Conservation (phyloP, 2,113 vertebrate genomes). For the Galbula dea region DNA sequence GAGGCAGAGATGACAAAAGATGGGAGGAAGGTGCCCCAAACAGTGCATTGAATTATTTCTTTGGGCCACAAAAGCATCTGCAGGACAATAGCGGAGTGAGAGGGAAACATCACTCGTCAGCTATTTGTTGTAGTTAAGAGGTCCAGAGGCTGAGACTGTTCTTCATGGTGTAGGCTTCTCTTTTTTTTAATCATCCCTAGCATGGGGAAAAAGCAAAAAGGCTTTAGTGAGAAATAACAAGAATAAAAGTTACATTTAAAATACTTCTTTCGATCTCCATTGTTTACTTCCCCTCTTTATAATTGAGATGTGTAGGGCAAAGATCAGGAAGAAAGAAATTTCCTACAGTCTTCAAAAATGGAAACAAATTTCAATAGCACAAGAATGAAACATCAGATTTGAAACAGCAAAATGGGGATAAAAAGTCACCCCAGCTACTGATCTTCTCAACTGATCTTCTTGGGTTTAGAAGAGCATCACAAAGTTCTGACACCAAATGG, state of each 20-base stretch:
- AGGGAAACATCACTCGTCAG: background rate
- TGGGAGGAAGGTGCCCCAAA: background rate
- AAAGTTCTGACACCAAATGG: background rate
- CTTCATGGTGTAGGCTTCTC: background rate
- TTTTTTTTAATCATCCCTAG: slow-evolving; percentile 19
- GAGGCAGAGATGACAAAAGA: slow-evolving; percentile 16
- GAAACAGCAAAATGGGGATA: background rate
- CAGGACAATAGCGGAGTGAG: background rate
- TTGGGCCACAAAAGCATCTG: background rate
- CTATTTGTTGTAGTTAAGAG: background rate
- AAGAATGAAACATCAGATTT: background rate
- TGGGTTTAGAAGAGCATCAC: background rate
- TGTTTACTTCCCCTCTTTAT: background rate
- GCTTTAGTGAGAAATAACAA: background rate
- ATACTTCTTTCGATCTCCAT: background rate
- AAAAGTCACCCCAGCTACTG: background rate
- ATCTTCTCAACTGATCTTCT: background rate
- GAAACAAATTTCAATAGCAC: background rate
- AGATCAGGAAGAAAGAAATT: background rate
- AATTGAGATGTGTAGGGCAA: background rate
- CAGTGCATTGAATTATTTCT: background rate
- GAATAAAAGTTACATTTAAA: slow-evolving; percentile 3
- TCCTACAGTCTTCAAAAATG: background rate
- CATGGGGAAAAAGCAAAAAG: background rate
- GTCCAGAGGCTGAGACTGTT: background rate